Percentiles rank a stretch among this genome's conserved stretches.
Evolutionary conservation across 1,140 invertebrate genomes (phyloP).

Genomic region (Oncopodura yosiiana): DNA sequence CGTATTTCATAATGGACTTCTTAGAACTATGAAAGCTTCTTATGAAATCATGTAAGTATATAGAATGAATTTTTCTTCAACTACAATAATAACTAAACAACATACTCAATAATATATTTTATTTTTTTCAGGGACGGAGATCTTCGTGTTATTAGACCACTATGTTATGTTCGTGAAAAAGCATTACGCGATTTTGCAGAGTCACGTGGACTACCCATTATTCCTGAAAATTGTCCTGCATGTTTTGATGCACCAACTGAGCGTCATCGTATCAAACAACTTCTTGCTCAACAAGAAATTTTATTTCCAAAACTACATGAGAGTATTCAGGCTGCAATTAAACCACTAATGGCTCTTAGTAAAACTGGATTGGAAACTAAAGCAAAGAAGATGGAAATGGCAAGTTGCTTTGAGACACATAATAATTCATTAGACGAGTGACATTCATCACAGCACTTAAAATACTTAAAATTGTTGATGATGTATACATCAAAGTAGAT

Average conservation of each 20-base stretch:
- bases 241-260: conserved; percentile 57
- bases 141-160: conserved; percentile 72
- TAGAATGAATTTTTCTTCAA: not conserved
- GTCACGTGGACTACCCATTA: conserved; percentile 54
- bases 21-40: conserved; percentile 72
- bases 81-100: not conserved
- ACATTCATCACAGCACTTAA: not conserved
- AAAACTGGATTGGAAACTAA: conserved; percentile 43
- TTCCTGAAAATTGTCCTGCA: conserved; percentile 51
- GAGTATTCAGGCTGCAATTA: conserved; percentile 56
- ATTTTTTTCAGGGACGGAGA: conserved; percentile 56
- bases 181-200: conserved; percentile 58
- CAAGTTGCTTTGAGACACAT: not conserved
- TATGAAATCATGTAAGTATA: conserved; percentile 50
- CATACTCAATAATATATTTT: conserved; percentile 9
- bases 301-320: conserved; percentile 58
- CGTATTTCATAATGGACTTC: conserved; percentile 65
- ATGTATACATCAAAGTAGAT: not conserved
- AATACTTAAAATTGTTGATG: not conserved
- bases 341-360: conserved; percentile 57
- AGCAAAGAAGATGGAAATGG: too few species aligned
- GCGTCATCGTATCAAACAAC: conserved; percentile 55
- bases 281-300: conserved; percentile 64
- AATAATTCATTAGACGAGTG: not conserved
- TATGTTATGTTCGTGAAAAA: conserved; percentile 75